A percentile compares a stretch with the other conserved stretches of the same genome.
Evolutionary conservation across 2,888 invertebrate species (phyloP).

Genomic region (Troides oblongomaculatus): DNA sequence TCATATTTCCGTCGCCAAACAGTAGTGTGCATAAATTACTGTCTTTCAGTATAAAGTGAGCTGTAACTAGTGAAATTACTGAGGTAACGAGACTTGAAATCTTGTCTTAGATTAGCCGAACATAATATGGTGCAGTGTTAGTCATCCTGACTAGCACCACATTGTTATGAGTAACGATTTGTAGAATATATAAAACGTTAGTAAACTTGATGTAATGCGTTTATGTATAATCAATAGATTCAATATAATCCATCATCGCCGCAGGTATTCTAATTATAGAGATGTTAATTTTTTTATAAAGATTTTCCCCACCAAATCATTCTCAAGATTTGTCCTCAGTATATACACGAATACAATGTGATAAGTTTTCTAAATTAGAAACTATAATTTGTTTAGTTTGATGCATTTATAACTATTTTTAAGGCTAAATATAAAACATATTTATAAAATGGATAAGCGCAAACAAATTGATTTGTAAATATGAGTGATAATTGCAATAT

Average conservation of each 20-base stretch:
- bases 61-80: too few species aligned
- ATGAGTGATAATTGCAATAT: conserved; percentile 71
- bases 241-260: not conserved
- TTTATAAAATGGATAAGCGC: conserved; percentile 58
- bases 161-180: too few species aligned
- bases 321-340: conserved; percentile 35
- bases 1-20: too few species aligned
- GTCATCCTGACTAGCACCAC: too few species aligned
- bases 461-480: conserved; percentile 71
- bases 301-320: conserved; percentile 52
- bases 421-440: conserved; percentile 52
- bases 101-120: too few species aligned
- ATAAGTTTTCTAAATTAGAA: conserved; percentile 55
- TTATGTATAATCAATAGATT: not conserved
- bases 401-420: conserved; percentile 64
- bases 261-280: not conserved
- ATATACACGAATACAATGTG: conserved; percentile 73
- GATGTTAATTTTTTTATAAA: not conserved
- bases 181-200: not conserved
- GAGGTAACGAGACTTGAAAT: too few species aligned
- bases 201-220: conserved; percentile 5
- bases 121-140: too few species aligned
- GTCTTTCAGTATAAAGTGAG: too few species aligned
- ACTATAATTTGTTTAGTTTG: conserved; percentile 56
- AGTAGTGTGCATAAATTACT: too few species aligned